Conservation (phyloP, 2,888 invertebrate species). For the Dusona sp. region DNA sequence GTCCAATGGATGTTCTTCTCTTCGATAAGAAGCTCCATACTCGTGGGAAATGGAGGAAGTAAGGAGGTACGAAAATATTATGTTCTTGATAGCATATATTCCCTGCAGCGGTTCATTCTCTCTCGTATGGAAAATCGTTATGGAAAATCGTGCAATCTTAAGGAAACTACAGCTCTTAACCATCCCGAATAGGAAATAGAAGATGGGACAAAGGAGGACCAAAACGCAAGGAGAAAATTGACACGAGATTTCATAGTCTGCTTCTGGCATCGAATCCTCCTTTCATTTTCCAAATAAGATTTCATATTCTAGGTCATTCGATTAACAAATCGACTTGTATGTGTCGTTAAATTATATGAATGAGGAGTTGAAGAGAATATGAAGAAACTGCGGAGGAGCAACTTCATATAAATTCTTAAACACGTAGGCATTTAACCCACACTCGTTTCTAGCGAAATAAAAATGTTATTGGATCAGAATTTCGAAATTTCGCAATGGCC, state of each 20-base stretch:
- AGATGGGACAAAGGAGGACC: not conserved
- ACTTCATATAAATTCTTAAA: not conserved
- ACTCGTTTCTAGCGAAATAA: not conserved
- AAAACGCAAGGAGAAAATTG: slow-evolving; percentile 7
- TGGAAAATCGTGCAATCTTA: slow-evolving; percentile 63
- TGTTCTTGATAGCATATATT: not conserved
- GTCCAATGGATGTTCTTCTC: not conserved
- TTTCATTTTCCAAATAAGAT: slow-evolving; percentile 34
- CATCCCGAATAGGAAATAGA: slow-evolving; percentile 27
- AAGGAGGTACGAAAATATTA: slow-evolving; percentile 15
- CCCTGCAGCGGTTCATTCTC: slow-evolving; percentile 26
- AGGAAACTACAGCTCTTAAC: slow-evolving; percentile 7
- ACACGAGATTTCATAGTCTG: not conserved
- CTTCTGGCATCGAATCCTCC: not conserved
- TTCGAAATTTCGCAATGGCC: not conserved
- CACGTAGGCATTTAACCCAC: not conserved
- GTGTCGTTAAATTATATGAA: slow-evolving; percentile 39
- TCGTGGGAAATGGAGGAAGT: slow-evolving; percentile 10
- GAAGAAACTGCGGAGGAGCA: not conserved
- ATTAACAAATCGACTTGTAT: slow-evolving; percentile 34
- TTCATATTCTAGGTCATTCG: slow-evolving; percentile 51
- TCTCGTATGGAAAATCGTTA: slow-evolving; percentile 27
- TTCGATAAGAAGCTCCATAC: not conserved
- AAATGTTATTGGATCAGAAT: not conserved
- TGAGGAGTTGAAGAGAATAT: not conserved